A percentile compares a stretch with the other conserved stretches of the same genome.
phyloP scores from a whole-genome alignment of 2,888 invertebrate genomes.

The Dichetophora obliterata region DNA sequence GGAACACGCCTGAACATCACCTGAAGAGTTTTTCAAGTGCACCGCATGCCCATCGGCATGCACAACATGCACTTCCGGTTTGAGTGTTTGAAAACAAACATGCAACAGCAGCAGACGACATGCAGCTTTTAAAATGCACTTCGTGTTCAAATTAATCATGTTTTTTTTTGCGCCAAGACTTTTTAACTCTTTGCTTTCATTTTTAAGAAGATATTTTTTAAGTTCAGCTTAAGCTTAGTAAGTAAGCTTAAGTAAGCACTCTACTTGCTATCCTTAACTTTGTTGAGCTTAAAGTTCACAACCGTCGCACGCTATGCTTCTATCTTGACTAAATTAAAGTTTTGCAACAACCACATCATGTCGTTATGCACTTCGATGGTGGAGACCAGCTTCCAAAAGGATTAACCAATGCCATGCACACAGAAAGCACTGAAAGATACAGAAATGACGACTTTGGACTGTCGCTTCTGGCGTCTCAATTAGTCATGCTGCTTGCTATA shows the following conservation, averaged over 20 bases:
- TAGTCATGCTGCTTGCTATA: background rate
- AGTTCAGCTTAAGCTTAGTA: background rate
- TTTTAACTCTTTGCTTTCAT: background rate
- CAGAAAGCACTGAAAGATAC: background rate
- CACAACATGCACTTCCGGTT: slow-evolving; percentile 37
- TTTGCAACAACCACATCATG: background rate
- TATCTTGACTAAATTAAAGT: slow-evolving; percentile 6
- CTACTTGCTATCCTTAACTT: background rate
- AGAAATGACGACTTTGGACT: background rate
- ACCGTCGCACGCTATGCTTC: slow-evolving; percentile 2
- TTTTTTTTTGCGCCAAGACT: background rate
- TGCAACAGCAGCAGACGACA: slow-evolving; percentile 31
- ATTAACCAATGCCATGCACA: slow-evolving; percentile 1
- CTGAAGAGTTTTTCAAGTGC: slow-evolving; percentile 1
- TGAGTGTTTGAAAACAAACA: slow-evolving; percentile 42
- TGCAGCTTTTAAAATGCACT: background rate
- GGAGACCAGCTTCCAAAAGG: background rate
- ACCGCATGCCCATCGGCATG: background rate
- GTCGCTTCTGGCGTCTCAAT: background rate
- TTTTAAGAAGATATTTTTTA: background rate
- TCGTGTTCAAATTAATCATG: background rate
- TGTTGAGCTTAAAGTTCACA: background rate
- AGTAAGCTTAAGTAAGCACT: background rate
- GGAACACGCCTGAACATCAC: slow-evolving; percentile 13
- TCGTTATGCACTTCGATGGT: background rate